Evolutionary conservation across 2,797 vertebrate species (phyloP).

Genomic region (Heterohyrax brucei): DNA sequence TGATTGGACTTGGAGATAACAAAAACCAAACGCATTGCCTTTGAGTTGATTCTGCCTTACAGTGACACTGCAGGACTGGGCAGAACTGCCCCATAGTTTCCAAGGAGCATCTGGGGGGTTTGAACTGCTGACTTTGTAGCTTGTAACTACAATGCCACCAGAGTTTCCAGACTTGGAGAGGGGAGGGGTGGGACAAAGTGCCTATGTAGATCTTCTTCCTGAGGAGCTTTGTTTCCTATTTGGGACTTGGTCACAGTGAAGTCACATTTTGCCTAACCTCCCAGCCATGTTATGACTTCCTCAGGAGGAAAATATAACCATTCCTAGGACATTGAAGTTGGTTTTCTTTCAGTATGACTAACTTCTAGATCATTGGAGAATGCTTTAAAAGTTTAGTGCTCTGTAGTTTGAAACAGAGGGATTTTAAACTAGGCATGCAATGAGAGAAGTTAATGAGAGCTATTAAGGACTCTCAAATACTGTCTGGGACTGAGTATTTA

Average conservation of each 20-base stretch:
- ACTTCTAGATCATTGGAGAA: background rate
- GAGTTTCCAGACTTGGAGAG: no score
- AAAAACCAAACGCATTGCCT: background rate
- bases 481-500: background rate
- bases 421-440: conserved; percentile 60
- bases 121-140: no score
- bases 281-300: background rate
- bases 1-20: background rate
- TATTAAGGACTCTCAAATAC: conserved; percentile 17
- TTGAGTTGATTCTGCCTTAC: no score
- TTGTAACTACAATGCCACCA: no score
- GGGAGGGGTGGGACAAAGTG: background rate
- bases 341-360: conserved; percentile 13
- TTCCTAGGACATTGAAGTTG: background rate
- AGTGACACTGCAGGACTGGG: no score
- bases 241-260: background rate
- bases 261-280: background rate
- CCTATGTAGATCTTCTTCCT: background rate
- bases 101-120: no score
- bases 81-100: no score
- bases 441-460: conserved; percentile 57
- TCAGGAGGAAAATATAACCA: background rate
- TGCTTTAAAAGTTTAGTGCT: conserved; percentile 60
- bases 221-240: conserved; percentile 11
- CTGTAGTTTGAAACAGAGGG: background rate